Evolutionary conservation across 2,797 vertebrate genomes (phyloP), one percentile per base, ranked within the genome.

Genomic region (Naso thynnoides): DNA sequence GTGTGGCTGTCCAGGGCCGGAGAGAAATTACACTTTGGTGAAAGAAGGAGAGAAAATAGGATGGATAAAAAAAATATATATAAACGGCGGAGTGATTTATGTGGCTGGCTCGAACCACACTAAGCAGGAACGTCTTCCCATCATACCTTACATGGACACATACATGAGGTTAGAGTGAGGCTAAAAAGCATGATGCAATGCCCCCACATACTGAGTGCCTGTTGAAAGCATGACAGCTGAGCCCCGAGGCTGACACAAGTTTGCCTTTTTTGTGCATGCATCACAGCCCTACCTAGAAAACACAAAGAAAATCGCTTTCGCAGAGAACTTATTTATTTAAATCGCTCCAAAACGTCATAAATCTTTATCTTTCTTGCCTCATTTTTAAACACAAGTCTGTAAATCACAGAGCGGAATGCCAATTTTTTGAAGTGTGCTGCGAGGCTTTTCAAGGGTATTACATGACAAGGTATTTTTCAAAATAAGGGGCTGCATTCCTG

Each of bases 391-490:
- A 86, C 81, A 54, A 78, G 77, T 80, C 74, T 48, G 87, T 91
- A 92, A 90, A 91, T 93, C 89, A 90, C 38, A 45, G 6, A 18
- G 76, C 42, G 67, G 85, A 89, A 89, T 91, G 91, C 84, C 87
- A 81, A 38, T 83, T 83, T 86, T 84, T 82, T 65, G 26, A 84
- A 77, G 82, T 72, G 76, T 75, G 79, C 73, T 74, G 79, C 54
- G 21, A 82, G 78, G 76, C 79, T 91, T 90, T 93, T 93, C 92
- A 92, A 92, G 91, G 91, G 91, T 93, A 94, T 93, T 93, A 92
- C 87, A 88, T 93, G 92, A 93, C 90, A 91, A 92, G 77, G 84
- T 91, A 92, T 90, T 91, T 91, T 87, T 90, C 85, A 93, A 92
- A 92, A 93, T 91, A 90, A 91, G 88, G 86, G 89, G 67, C 90